Percentiles rank a stretch among this genome's conserved stretches.
Conservation (phyloP, 2,797 vertebrate genomes). For the Microctenopoma stevenorrisi region DNA sequence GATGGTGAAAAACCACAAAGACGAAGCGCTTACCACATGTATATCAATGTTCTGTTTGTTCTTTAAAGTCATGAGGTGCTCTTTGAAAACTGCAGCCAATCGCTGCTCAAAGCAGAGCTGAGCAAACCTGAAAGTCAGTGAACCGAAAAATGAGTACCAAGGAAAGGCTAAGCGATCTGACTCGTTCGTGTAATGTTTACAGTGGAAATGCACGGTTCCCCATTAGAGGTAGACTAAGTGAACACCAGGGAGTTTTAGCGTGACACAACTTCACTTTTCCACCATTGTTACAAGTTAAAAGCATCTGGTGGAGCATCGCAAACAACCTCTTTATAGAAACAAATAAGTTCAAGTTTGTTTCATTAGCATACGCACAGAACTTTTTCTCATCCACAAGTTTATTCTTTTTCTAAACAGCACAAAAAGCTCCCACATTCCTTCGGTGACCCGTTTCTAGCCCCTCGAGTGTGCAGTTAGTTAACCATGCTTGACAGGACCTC, state of each 20-base stretch:
- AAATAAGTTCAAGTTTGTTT: neutral
- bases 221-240: neutral
- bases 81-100: conserved; percentile 49
- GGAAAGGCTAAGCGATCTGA: conserved; percentile 38
- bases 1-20: conserved; percentile 36
- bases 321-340: neutral
- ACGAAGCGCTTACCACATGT: conserved; percentile 25
- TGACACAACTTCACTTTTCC: conserved; percentile 22
- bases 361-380: neutral
- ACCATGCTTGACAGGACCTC: conserved; percentile 65
- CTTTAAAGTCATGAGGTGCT: conserved; percentile 14
- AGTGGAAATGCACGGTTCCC: conserved; percentile 37
- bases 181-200: conserved; percentile 55
- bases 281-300: conserved; percentile 18
- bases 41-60: conserved; percentile 1
- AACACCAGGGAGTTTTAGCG: conserved; percentile 18
- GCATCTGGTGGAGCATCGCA: neutral
- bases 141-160: conserved; percentile 49
- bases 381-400: conserved; percentile 19
- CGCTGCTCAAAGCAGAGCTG: conserved; percentile 21
- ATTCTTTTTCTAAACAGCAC: neutral
- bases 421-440: conserved; percentile 4
- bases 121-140: conserved; percentile 40
- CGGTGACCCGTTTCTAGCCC: conserved; percentile 21
- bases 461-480: conserved; percentile 57